phyloP scores from a whole-genome alignment of 2,888 invertebrate genomes.

The Slavum lentiscoides region DNA sequence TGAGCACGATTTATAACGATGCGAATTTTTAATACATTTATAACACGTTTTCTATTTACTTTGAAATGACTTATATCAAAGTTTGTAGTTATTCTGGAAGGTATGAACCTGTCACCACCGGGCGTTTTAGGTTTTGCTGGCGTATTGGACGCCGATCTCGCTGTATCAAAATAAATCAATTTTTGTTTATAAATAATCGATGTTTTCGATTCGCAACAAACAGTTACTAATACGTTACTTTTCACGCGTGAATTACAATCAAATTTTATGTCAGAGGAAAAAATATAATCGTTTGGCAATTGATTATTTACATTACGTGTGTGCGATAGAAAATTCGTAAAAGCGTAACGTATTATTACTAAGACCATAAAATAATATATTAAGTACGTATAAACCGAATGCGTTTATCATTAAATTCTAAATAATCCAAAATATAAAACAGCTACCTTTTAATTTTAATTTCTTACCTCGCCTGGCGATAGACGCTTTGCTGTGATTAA shows the following conservation, averaged over 20 bases:
- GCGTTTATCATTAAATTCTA: no score
- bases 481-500: not conserved
- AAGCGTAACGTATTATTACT: no score
- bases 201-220: no score
- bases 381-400: no score
- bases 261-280: no score
- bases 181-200: not conserved
- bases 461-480: not conserved
- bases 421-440: no score
- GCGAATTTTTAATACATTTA: not conserved
- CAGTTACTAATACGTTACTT: no score
- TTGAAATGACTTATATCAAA: constrained; percentile 88
- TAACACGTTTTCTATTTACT: constrained; percentile 62
- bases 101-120: constrained; percentile 85
- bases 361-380: no score
- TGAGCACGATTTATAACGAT: not conserved
- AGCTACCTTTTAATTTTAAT: not conserved
- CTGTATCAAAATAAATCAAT: constrained; percentile 25
- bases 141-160: constrained; percentile 55
- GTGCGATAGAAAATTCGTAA: no score
- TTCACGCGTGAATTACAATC: no score
- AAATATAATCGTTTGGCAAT: no score
- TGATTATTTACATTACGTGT: no score
- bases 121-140: constrained; percentile 62
- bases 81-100: constrained; percentile 84